Evolutionary conservation across 2,797 vertebrate species (phyloP).

Genomic region (Danio tinwini): DNA sequence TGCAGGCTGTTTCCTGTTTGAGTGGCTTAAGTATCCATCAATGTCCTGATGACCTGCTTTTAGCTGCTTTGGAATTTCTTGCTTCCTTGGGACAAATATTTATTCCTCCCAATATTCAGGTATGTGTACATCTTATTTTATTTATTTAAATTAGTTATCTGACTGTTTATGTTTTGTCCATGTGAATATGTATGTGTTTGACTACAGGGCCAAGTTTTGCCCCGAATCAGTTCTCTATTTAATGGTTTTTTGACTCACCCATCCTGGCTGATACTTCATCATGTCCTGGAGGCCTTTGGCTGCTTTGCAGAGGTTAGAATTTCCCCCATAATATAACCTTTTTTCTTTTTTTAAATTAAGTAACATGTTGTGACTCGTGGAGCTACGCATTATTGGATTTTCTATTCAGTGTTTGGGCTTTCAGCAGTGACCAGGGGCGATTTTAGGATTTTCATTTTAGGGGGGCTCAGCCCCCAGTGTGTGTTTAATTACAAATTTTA

Average conservation of each 20-base stretch:
- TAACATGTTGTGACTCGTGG: not conserved
- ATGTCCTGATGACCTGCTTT: conserved; percentile 79
- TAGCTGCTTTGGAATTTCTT: conserved; percentile 85
- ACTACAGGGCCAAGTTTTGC: conserved; percentile 83
- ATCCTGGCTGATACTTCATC: conserved; percentile 88
- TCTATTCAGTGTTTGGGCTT: too few species aligned
- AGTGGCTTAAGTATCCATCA: conserved; percentile 76
- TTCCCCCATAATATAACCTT: not conserved
- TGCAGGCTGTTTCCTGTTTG: conserved; percentile 83
- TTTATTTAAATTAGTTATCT: not conserved
- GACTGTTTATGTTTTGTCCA: not conserved
- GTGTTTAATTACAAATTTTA: too few species aligned
- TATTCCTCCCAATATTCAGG: conserved; percentile 85
- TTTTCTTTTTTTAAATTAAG: not conserved
- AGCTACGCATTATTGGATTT: too few species aligned
- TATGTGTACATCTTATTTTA: conserved; percentile 59
- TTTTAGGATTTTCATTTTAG: too few species aligned
- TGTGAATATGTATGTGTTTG: conserved; percentile 50
- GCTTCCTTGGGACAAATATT: conserved; percentile 85
- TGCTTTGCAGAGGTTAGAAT: conserved; percentile 88
- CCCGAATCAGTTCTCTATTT: conserved; percentile 82
- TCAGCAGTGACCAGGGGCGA: too few species aligned
- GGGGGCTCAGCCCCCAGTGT: too few species aligned
- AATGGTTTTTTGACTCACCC: conserved; percentile 77
- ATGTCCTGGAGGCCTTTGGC: conserved; percentile 88